Evolutionary conservation across 2,888 invertebrate species (phyloP).

Genomic region (Pseudococcus viburni): DNA sequence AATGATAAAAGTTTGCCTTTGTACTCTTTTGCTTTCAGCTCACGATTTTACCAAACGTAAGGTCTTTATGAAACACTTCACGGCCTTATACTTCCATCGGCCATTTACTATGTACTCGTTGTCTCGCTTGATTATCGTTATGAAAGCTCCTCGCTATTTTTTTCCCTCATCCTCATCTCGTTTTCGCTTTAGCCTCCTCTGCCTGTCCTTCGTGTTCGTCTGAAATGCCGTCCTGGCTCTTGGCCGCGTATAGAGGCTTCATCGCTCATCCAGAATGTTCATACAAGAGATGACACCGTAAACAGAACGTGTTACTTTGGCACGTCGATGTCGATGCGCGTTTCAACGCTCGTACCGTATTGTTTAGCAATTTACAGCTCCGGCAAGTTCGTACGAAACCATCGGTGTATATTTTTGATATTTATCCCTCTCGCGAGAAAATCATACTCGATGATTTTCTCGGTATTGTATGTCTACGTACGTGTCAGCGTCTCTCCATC

Average conservation of each 20-base stretch:
- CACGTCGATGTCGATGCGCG: not conserved
- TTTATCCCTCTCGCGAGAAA: too few species aligned
- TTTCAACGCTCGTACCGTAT: not conserved
- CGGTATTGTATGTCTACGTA: too few species aligned
- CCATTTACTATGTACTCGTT: conserved; percentile 52
- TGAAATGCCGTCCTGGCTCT: not conserved
- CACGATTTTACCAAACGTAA: conserved; percentile 60
- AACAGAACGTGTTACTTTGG: conserved; percentile 18
- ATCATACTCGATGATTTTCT: too few species aligned
- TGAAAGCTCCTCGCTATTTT: conserved; percentile 20
- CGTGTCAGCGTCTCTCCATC: not conserved
- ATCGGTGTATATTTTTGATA: too few species aligned
- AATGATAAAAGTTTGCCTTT: conserved; percentile 63
- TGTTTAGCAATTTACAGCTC: not conserved
- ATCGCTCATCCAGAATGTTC: conserved; percentile 23
- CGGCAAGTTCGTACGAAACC: too few species aligned
- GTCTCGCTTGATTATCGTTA: conserved; percentile 52
- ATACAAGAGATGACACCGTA: conserved; percentile 19
- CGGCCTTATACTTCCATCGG: conserved; percentile 47
- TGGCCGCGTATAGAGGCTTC: not conserved
- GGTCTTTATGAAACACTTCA: conserved; percentile 53
- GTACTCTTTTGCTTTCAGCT: conserved; percentile 61
- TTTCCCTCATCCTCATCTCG: not conserved
- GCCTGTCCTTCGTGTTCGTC: not conserved
- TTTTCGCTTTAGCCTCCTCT: not conserved